Evolutionary conservation across 2,797 vertebrate genomes (phyloP).

Genomic region (Labroides dimidiatus): DNA sequence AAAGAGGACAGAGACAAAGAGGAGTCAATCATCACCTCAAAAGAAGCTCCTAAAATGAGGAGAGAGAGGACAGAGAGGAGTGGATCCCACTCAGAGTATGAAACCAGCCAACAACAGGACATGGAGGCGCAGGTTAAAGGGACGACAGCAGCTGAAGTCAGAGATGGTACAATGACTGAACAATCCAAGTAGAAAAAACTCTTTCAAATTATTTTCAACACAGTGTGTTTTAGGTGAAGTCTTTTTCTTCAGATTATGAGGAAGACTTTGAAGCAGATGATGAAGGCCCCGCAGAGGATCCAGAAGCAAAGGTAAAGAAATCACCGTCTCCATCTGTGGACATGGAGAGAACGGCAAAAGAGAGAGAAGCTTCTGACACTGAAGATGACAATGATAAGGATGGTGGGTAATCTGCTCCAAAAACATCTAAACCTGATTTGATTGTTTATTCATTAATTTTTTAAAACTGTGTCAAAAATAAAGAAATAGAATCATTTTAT

Average conservation of each 20-base stretch:
- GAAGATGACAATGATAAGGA: conserved; percentile 75
- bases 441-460: neutral
- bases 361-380: conserved; percentile 72
- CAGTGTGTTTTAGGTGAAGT: neutral
- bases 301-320: conserved; percentile 65
- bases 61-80: conserved; percentile 36
- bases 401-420: conserved; percentile 69
- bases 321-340: conserved; percentile 70
- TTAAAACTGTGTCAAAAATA: neutral
- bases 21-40: conserved; percentile 33
- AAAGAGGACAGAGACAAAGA: conserved; percentile 66
- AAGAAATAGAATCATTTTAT: neutral
- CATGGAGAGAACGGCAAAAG: conserved; percentile 61
- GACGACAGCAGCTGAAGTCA: conserved; percentile 44
- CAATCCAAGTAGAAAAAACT: neutral
- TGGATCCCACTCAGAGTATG: conserved; percentile 34
- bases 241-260: conserved; percentile 87
- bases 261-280: conserved; percentile 95
- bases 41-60: conserved; percentile 40
- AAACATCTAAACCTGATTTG: neutral
- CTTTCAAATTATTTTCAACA: neutral
- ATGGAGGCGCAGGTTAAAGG: conserved; percentile 39
- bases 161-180: conserved; percentile 71
- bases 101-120: conserved; percentile 33
- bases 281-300: conserved; percentile 82